phyloP scores from a whole-genome alignment of 2,113 vertebrate species.

The Paramisgurnus dabryanus region DNA sequence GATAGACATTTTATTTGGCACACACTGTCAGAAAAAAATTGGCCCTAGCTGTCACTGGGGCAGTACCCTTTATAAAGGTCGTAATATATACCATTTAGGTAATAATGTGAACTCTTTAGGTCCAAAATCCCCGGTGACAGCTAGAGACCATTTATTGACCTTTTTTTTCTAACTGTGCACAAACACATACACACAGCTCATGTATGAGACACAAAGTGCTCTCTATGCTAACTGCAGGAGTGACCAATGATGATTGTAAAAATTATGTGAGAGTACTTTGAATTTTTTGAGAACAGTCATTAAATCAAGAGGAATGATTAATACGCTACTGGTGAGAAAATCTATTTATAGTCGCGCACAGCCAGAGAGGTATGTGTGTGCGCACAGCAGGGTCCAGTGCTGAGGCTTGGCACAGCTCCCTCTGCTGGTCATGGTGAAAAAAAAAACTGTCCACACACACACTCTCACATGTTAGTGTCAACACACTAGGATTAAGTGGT shows the following conservation, averaged over 20 bases:
- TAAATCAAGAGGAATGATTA: slow-evolving; percentile 13
- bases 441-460: not conserved
- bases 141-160: too few relatives aligned
- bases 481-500: not conserved
- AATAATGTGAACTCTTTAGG: too few relatives aligned
- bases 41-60: too few relatives aligned
- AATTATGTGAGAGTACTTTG: not conserved
- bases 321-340: not conserved
- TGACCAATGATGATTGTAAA: slow-evolving; percentile 11
- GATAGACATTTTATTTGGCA: too few relatives aligned
- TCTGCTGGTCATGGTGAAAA: not conserved
- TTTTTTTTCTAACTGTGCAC: too few relatives aligned
- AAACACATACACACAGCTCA: too few relatives aligned
- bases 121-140: too few relatives aligned
- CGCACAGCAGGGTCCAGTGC: not conserved
- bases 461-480: not conserved
- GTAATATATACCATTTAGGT: too few relatives aligned
- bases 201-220: not conserved
- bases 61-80: too few relatives aligned
- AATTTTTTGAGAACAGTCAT: slow-evolving; percentile 29
- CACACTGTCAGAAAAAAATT: too few relatives aligned
- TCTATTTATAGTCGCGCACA: not conserved
- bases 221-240: not conserved
- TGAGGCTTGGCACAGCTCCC: not conserved
- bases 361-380: not conserved